Evolutionary conservation across 2,888 invertebrate species (phyloP).

Genomic region (Drosophila aldrichi): DNA sequence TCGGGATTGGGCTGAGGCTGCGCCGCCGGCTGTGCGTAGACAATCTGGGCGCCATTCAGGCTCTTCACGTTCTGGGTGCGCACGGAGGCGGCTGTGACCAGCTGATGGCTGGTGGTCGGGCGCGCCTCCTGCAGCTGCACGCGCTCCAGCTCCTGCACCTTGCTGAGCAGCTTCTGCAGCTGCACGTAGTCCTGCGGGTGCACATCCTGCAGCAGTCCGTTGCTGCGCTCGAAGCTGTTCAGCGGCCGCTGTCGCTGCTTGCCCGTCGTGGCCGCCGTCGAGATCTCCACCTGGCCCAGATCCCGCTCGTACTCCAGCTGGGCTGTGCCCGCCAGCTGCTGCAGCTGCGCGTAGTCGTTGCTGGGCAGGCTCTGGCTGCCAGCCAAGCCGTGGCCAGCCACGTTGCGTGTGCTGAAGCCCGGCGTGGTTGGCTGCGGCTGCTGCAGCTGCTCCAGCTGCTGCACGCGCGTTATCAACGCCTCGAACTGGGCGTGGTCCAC

Average conservation of each 20-base stretch:
- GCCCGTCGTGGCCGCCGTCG: slow-evolving; percentile 75
- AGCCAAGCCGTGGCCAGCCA: slow-evolving; percentile 39
- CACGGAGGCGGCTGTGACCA: slow-evolving; percentile 78
- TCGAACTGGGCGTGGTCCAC: slow-evolving; percentile 86
- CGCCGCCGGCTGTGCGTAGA: slow-evolving; percentile 67
- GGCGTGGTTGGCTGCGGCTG: slow-evolving; percentile 60
- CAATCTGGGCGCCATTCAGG: slow-evolving; percentile 71
- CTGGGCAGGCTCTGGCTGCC: slow-evolving; percentile 55
- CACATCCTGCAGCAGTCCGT: slow-evolving; percentile 77
- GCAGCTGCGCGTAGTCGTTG: slow-evolving; percentile 80
- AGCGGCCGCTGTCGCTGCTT: slow-evolving; percentile 54
- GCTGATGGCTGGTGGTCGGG: slow-evolving; percentile 52
- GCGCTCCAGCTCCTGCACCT: slow-evolving; percentile 84
- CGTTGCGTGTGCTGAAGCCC: slow-evolving; percentile 77
- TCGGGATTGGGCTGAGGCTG: slow-evolving; percentile 30
- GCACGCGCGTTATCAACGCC: slow-evolving; percentile 86
- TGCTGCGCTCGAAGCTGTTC: slow-evolving; percentile 74
- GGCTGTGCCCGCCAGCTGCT: slow-evolving; percentile 60
- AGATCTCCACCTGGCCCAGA: slow-evolving; percentile 69
- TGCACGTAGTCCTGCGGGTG: slow-evolving; percentile 87
- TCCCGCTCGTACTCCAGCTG: slow-evolving; percentile 24
- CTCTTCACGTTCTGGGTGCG: slow-evolving; percentile 71
- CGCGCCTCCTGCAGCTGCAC: slow-evolving; percentile 72
- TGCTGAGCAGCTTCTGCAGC: slow-evolving; percentile 85
- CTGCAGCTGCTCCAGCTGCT: slow-evolving; percentile 80